Evolutionary conservation across 2,113 vertebrate genomes (phyloP).

Genomic region (Promerops cafer): DNA sequence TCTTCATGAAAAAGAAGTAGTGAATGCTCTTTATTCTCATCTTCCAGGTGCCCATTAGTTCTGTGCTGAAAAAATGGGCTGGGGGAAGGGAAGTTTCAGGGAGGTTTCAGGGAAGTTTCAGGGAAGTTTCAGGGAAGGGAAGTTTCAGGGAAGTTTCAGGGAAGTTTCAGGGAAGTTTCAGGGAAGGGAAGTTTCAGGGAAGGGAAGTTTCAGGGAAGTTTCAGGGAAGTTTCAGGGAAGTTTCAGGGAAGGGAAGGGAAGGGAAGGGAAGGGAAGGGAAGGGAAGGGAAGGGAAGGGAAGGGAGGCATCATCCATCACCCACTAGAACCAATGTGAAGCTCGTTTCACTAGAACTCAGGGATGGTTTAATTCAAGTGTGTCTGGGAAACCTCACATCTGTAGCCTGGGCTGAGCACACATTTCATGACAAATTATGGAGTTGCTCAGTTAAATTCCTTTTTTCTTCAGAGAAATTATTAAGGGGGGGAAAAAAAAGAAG

Average conservation of each 20-base stretch:
- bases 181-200: not conserved
- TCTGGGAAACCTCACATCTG: not conserved
- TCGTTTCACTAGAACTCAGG: not conserved
- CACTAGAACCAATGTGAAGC: not conserved
- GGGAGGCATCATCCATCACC: not conserved
- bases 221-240: too few relatives aligned
- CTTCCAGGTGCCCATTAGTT: not conserved
- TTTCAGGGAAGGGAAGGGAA: not conserved
- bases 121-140: too few relatives aligned
- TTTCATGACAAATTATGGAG: not conserved
- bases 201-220: too few relatives aligned
- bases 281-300: not conserved
- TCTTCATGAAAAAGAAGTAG: not conserved
- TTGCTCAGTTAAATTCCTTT: not conserved
- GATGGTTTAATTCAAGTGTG: not conserved
- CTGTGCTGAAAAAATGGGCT: not conserved
- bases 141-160: too few relatives aligned
- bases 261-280: not conserved
- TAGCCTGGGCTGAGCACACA: not conserved
- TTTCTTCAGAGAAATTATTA: not conserved
- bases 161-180: too few relatives aligned
- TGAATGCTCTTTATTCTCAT: not conserved
- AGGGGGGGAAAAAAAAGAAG: accelerated
- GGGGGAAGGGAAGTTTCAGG: not conserved
- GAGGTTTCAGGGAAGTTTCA: too few relatives aligned